Evolutionary conservation across 2,113 vertebrate genomes (phyloP), one percentile per base, ranked within the genome.

Genomic region (Sphaerodactylus townsendi): DNA sequence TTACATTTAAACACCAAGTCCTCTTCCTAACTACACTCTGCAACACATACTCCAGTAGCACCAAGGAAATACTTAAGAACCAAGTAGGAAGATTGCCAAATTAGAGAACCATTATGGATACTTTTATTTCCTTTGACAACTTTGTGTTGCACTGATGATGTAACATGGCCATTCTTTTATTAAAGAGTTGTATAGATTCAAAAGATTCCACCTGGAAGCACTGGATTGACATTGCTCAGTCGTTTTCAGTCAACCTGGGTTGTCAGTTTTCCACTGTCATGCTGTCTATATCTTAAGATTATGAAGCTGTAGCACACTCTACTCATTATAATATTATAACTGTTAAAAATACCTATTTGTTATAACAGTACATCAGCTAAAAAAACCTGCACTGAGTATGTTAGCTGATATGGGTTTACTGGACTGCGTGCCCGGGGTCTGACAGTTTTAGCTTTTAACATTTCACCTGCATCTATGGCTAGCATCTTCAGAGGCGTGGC

Each of bases 1-100:
- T 71, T 28, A 71, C 65, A 76, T 84, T 77, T 78, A 62, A 78
- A 84, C 33, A 56, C 82, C 37, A 77, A 71, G 15, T 37, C 35
- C 14, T 62, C 30, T 78, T 64, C 50, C 39, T 70, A 84, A 62
- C 59, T 77, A 71, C 41, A 70, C 17, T 68, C 30, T 21, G 13
- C 75, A 84, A 30, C 37, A 70, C 68, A 71, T 21, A 46, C 23
- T 14, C 11, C 33, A 13, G 70, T 78, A 78, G 50, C 35, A 59
- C 37, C 37, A 25, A 71, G 9, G n/a, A 10, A 77, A 70, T 78
- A 7, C 62, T 72, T 71, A 72, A 85, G n/a, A 71, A 39, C n/a
- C 15, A 71, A 79, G 13, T 13, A 35, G 75, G 53, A 72, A 39
- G 41, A 13, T 19, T 62, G 39, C 53, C 53, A 72, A 14, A 78